Base-by-base conservation (phyloP, 2,888 invertebrate species). In the Ectemnius lituratus region DNA sequence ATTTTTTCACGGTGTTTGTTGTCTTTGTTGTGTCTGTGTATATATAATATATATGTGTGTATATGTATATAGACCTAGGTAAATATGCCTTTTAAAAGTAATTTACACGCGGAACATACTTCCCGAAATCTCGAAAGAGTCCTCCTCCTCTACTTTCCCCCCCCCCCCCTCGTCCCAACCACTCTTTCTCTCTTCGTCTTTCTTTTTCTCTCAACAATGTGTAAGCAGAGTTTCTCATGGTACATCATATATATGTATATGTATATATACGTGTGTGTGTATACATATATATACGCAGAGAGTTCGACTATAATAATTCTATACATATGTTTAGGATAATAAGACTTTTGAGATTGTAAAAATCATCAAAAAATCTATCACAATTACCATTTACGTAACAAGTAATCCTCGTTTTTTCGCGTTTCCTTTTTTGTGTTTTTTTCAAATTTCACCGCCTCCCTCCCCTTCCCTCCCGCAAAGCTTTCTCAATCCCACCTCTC, bases 311-410 rank as follows among this genome's bases (percentile, higher is more conserved):
- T 89, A 71, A 88, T 88, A 90, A 85, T 88, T 90, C 90, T 91
- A 91, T 91, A 91, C 88, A 91, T 90, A 87, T 37, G 37, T 52
- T 90, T 90, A 91, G 89, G 89, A 90, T 90, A 90, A 91, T 90
- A 89, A 91, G 91, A 91, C 89, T 90, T 91, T 91, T 93, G 93
- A 92, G 93, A 93, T 93, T 93, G 93, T 93, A 93, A 93, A 93
- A 93, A 93, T 93, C 92, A 93, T 93, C 93, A 93, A 93, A 93
- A 93, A 93, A 92, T 93, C 93, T 93, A 93, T 93, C 93, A 93
- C 93, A 93, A 93, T 93, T 90, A 90, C 90, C 90, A 90, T 90
- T 90, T 88, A 90, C 89, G 88, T 90, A 90, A 90, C 90, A 88
- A 89, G 88, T 88, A 88, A 89, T 89, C 78, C 85, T 85, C 86